phyloP scores from a whole-genome alignment of 2,888 invertebrate species.

The Pristionchus japonicus region DNA sequence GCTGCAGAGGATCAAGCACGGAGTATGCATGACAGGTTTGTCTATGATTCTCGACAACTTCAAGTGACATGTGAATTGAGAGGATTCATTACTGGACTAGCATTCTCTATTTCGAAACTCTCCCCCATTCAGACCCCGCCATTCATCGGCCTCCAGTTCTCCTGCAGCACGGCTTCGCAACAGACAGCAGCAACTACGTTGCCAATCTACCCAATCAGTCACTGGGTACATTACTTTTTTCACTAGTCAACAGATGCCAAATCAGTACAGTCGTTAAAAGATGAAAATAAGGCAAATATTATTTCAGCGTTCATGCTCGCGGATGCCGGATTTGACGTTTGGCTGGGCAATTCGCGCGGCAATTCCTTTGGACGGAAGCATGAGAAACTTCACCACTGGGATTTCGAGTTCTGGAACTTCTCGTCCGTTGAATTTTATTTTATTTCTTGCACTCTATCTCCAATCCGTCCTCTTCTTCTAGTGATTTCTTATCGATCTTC shows the following conservation, averaged over 20 bases:
- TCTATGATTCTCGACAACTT: no score
- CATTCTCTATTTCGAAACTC: no score
- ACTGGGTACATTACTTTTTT: neutral
- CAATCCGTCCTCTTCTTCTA: no score
- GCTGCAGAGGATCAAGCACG: slow-evolving; percentile 1
- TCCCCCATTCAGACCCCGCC: neutral
- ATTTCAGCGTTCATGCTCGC: slow-evolving; percentile 68
- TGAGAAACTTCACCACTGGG: slow-evolving; percentile 51
- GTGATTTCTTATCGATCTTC: neutral
- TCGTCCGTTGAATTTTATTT: slow-evolving; percentile 51
- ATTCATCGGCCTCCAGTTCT: neutral
- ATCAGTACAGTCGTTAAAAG: no score
- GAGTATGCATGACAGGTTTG: no score
- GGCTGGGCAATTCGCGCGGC: slow-evolving; percentile 88
- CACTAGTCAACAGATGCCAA: no score
- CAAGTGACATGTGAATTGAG: no score
- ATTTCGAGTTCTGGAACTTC: slow-evolving; percentile 60
- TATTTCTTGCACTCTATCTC: no score
- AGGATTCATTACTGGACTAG: neutral
- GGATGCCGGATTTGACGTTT: slow-evolving; percentile 81
- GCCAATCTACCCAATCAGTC: slow-evolving; percentile 41
- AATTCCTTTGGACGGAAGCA: slow-evolving; percentile 83
- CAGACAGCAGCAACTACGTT: slow-evolving; percentile 24
- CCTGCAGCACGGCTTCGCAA: slow-evolving; percentile 25
- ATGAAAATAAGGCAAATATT: neutral